Conservation (phyloP, 2,797 vertebrate species). For the Cichlasoma orientale region DNA sequence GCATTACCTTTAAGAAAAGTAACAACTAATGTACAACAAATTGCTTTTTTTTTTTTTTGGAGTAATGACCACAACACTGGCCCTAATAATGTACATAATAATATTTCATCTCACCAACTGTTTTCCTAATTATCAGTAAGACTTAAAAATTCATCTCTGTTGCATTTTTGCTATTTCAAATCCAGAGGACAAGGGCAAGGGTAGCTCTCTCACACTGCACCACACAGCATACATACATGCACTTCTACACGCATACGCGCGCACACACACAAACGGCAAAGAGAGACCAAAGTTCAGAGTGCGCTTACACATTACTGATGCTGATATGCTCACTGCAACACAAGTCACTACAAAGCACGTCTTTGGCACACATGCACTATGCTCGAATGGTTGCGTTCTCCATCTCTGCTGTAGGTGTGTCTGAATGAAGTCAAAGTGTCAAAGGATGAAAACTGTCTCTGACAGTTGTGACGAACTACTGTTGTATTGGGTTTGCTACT, state of each 20-base stretch:
- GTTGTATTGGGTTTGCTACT: not conserved
- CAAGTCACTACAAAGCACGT: not conserved
- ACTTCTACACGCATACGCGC: not conserved
- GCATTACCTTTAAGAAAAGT: no score
- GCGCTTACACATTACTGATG: not conserved
- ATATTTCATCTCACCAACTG: no score
- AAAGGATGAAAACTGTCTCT: conserved; percentile 13
- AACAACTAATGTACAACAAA: no score
- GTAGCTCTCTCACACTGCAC: not conserved
- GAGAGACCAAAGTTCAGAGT: not conserved
- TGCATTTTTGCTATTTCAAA: not conserved
- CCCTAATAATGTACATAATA: no score
- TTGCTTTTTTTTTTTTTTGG: no score
- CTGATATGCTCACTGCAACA: not conserved
- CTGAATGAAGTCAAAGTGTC: not conserved
- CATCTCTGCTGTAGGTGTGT: not conserved
- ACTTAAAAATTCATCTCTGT: no score
- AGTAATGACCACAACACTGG: no score
- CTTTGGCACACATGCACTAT: not conserved
- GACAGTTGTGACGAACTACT: conserved; percentile 40
- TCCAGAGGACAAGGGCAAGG: not conserved
- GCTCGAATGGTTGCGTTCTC: not conserved
- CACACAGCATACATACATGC: not conserved
- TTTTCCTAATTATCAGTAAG: no score
- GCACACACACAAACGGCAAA: no score